Conservation (phyloP, 2,797 vertebrate genomes). For the Galago senegalensis region DNA sequence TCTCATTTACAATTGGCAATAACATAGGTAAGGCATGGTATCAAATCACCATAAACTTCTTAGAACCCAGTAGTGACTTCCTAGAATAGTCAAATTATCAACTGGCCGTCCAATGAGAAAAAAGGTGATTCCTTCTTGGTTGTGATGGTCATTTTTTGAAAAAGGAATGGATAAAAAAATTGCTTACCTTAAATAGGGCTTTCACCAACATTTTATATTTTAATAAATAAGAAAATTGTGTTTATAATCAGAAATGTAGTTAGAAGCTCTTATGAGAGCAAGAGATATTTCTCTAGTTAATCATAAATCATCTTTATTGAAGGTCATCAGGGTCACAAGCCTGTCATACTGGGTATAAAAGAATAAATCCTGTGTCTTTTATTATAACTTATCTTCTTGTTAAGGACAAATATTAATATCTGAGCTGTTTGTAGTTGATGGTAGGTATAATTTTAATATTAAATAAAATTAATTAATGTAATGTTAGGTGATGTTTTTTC, state of each 20-base stretch:
- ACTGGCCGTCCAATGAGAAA: not conserved
- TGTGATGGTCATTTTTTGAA: not conserved
- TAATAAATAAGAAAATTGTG: not conserved
- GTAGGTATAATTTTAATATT: not conserved
- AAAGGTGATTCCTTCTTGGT: not conserved
- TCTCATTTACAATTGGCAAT: not conserved
- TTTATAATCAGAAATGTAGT: not conserved
- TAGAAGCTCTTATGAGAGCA: not conserved
- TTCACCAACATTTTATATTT: not conserved
- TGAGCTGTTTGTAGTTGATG: not conserved
- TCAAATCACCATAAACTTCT: slow-evolving; percentile 54
- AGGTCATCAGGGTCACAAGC: slow-evolving; percentile 23
- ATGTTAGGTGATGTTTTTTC: not conserved
- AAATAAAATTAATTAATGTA: not conserved
- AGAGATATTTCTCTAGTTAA: not conserved
- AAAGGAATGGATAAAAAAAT: not conserved
- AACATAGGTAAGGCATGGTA: not conserved
- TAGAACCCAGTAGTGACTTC: not conserved
- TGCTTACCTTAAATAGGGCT: not conserved
- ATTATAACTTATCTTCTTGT: not conserved
- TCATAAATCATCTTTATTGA: not conserved
- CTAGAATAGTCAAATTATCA: slow-evolving; percentile 5
- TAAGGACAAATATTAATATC: not conserved
- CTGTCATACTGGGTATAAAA: not conserved
- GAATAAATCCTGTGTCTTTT: not conserved